Evolutionary conservation across 2,797 vertebrate genomes (phyloP), one percentile per base, ranked within the genome.

Genomic region (Enteromius treurensis): DNA sequence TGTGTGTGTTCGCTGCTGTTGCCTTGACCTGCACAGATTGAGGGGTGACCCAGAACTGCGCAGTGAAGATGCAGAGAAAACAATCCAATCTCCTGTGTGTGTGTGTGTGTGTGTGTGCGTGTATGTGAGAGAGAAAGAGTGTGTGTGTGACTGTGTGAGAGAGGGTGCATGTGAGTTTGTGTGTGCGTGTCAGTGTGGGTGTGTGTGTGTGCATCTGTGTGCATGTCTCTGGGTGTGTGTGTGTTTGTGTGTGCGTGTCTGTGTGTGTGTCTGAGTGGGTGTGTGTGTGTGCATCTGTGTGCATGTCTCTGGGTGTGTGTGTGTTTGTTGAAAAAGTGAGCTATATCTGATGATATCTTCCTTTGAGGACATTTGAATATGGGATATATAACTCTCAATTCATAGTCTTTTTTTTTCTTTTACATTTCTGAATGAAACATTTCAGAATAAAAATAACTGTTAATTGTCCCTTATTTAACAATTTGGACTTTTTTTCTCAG

Each of bases 21-120:
- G 17, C 47, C 71, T 74, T 74, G 19, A n/a, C 47, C 47, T 74
- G 47, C 71, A 74, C 49, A 53, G 71, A 53, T 53, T 74, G 71
- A 74, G 71, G 11, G 34, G 71, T 74, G 47, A 74, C 71, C 71
- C 49, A 47, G 68, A 26, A n/a, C 40, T 49, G 9, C 5, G 8
- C 45, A 32, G 26, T 51, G 26, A 53, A 73, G 47, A 51, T 21
- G 17, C 71, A 74, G 47, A 74, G 10, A 74, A 58, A 21, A 4
- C 71, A 53, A 53, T 53, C 29, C 47, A 74, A 74, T 74, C 29
- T 74, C 5, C 21, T 3, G 2, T 32, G 14, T 1, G 21, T 26
- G 26, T 26, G 26, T 26, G 26, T 3, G 2, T 32, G 14, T 1
- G 21, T 26, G 26, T 26, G 26, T 26, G 26, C 26, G 26, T 64